Evolutionary conservation across 2,888 invertebrate species (phyloP).

Genomic region (Parochlus steinenii): DNA sequence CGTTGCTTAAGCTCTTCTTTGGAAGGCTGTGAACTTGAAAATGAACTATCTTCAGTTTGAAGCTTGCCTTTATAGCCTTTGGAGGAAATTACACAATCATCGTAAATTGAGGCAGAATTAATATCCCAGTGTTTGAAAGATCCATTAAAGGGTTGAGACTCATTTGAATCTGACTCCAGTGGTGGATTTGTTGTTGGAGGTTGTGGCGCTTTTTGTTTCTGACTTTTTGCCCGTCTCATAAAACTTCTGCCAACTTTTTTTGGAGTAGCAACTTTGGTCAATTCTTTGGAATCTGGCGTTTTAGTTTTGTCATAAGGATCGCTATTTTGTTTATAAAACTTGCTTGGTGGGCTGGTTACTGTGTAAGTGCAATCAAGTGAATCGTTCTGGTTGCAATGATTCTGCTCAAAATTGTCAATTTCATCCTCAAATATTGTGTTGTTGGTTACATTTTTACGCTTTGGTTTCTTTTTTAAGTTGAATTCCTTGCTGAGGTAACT

Average conservation of each 20-base stretch:
- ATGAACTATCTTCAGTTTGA: conserved; percentile 9
- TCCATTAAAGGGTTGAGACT: conserved; percentile 4
- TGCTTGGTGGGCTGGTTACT: conserved; percentile 16
- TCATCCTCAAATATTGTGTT: conserved; percentile 7
- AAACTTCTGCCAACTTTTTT: conserved; percentile 3
- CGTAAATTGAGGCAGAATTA: conserved; percentile 5
- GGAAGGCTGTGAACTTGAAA: background rate
- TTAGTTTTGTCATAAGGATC: conserved; percentile 16
- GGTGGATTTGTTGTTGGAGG: background rate
- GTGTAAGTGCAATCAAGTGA: conserved; percentile 12
- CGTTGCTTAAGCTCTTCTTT: conserved; percentile 3
- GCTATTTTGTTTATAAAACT: conserved; percentile 17
- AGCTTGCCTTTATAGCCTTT: conserved; percentile 7
- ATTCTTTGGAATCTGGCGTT: background rate
- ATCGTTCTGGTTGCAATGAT: conserved; percentile 12
- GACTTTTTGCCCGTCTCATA: background rate
- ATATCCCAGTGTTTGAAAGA: conserved; percentile 10
- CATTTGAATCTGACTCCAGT: conserved; percentile 1
- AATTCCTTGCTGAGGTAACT: too few relatives aligned
- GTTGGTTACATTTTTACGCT: conserved; percentile 1
- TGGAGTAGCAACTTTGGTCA: background rate
- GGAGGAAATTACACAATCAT: conserved; percentile 8
- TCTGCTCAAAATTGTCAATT: conserved; percentile 14
- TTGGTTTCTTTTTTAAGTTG: too few relatives aligned
- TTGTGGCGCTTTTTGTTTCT: conserved; percentile 14